A percentile compares a stretch with the other conserved stretches of the same genome.
phyloP scores from a whole-genome alignment of 2,888 invertebrate species.

The Drosophila villosipedis region DNA sequence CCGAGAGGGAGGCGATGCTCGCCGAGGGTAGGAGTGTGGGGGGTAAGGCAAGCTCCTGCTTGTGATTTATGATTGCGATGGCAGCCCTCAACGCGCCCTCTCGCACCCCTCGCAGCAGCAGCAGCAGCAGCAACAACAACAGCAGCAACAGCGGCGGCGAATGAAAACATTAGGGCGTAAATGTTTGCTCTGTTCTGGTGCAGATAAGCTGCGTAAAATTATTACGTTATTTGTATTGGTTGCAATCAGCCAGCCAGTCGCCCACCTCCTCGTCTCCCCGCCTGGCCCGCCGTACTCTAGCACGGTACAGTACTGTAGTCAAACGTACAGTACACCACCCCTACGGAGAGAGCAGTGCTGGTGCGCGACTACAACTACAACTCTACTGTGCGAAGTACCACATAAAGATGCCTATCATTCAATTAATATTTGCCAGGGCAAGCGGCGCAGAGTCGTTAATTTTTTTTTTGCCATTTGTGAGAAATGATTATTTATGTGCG shows the following conservation, averaged over 20 bases:
- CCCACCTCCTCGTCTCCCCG: neutral
- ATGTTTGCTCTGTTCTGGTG: slow-evolving; percentile 84
- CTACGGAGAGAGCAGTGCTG: neutral
- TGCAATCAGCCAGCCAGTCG: slow-evolving; percentile 66
- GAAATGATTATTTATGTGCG: slow-evolving; percentile 65
- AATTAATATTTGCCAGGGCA: slow-evolving; percentile 75
- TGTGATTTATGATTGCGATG: slow-evolving; percentile 72
- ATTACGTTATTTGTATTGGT: slow-evolving; percentile 83
- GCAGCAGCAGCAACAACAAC: neutral
- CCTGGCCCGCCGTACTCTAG: neutral
- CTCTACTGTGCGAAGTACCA: slow-evolving; percentile 53
- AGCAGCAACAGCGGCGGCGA: slow-evolving; percentile 40
- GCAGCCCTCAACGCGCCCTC: slow-evolving; percentile 52
- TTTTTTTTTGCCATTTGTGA: slow-evolving; percentile 55
- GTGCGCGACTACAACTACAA: neutral
- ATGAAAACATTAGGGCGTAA: slow-evolving; percentile 84
- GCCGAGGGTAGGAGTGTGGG: neutral
- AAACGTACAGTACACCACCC: neutral
- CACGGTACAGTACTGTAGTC: neutral
- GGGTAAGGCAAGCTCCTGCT: slow-evolving; percentile 16
- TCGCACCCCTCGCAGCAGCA: neutral
- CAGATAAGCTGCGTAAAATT: slow-evolving; percentile 83
- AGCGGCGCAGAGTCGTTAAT: slow-evolving; percentile 42
- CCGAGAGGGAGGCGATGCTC: neutral
- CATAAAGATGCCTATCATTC: slow-evolving; percentile 81